Conservation (phyloP, 2,797 vertebrate species). For the Catamblyrhynchus diadema region DNA sequence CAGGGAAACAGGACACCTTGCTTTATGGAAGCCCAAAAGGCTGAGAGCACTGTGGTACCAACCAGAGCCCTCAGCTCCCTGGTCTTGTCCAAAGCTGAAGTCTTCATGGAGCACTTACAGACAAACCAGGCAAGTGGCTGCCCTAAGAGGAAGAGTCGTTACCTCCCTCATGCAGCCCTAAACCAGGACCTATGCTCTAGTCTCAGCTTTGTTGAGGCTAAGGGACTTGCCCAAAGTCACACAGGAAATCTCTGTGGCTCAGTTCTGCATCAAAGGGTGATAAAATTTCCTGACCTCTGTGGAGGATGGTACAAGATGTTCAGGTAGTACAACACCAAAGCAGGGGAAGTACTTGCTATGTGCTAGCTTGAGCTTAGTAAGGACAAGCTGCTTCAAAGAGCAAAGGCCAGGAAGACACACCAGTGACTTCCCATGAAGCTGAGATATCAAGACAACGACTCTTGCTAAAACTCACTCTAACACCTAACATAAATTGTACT, state of each 20-base stretch:
- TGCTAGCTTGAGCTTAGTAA: not conserved
- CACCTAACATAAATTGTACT: not conserved
- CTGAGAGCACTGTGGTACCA: not conserved
- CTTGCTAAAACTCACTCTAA: not conserved
- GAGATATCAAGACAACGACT: not conserved
- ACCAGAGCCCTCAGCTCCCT: not conserved
- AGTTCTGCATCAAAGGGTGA: not conserved
- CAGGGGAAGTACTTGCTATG: not conserved
- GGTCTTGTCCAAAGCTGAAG: not conserved
- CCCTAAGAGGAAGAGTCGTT: not conserved
- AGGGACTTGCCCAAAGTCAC: constrained; percentile 49
- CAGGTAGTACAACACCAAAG: not conserved
- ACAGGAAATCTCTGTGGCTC: constrained; percentile 59
- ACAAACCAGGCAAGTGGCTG: not conserved
- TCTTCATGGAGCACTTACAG: not conserved
- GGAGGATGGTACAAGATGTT: not conserved
- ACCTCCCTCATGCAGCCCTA: not conserved
- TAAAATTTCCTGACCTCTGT: constrained; percentile 45
- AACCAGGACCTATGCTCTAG: not conserved
- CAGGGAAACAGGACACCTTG: not conserved
- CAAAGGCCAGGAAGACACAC: not conserved
- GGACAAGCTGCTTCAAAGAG: not conserved
- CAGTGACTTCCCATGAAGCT: not conserved
- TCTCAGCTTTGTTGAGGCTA: not conserved
- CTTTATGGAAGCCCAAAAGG: not conserved